A percentile compares a stretch with the other conserved stretches of the same genome.
These are phyloP conservation scores for Stichodactyla mertensii DNA, from an alignment of 64 coral and sea anemone species.

Conservation along the genomic window DNA sequence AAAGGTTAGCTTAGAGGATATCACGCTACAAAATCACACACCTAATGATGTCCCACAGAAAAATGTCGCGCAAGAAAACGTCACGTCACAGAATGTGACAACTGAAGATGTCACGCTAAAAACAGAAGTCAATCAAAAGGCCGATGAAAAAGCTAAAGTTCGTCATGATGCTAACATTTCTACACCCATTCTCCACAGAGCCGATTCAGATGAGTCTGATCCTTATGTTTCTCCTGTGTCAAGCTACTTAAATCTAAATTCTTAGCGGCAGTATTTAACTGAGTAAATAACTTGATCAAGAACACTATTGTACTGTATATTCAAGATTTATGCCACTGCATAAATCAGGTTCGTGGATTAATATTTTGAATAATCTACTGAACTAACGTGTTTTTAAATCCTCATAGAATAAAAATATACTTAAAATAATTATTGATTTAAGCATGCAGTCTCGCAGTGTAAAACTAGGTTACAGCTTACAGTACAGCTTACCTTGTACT, in stretches of 20 bases:
- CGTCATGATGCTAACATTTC: background rate
- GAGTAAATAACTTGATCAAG: background rate
- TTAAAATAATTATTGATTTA: no score
- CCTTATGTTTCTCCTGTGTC: conserved; percentile 7
- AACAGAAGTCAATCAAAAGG: background rate
- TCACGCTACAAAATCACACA: background rate
- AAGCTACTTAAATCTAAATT: background rate
- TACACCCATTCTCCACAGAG: background rate
- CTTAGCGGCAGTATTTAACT: background rate
- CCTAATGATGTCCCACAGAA: background rate
- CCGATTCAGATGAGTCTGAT: background rate
- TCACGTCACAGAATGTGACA: background rate
- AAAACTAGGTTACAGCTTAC: no score
- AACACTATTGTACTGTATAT: no score
- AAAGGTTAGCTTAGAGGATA: background rate
- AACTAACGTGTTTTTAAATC: no score
- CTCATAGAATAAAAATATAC: no score
- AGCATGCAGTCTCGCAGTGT: no score
- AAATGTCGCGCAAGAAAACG: background rate
- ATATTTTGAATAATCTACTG: no score
- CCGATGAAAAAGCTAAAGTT: background rate
- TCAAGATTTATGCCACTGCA: no score
- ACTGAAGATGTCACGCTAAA: background rate
- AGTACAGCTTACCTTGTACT: no score
- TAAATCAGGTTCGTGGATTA: no score